Conservation (phyloP, 2,888 invertebrate genomes). For the Vannuccia rotundouncinata region DNA sequence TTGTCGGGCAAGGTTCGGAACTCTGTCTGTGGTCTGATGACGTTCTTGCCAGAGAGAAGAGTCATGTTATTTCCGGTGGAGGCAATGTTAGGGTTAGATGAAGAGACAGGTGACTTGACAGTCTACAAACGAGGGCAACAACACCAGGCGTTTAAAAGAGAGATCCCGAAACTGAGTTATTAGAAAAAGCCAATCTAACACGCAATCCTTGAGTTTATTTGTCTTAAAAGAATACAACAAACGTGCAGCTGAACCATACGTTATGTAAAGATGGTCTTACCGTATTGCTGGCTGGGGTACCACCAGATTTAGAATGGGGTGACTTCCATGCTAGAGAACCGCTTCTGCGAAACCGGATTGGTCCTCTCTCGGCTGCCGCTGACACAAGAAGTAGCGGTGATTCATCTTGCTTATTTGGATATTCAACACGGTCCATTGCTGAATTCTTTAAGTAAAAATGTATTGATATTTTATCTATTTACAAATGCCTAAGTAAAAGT, state of each 20-base stretch:
- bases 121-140: not conserved
- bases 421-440: not conserved
- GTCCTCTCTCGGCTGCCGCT: not conserved
- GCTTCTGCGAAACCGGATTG: not conserved
- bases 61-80: not conserved
- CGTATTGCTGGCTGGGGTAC: too few relatives aligned
- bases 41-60: not conserved
- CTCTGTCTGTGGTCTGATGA: not conserved
- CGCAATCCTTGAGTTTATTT: too few relatives aligned
- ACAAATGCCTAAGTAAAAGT: too few relatives aligned
- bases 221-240: too few relatives aligned
- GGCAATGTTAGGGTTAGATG: not conserved
- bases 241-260: too few relatives aligned
- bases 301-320: too few relatives aligned
- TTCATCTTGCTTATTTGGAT: not conserved
- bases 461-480: too few relatives aligned
- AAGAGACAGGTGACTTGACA: not conserved
- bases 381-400: not conserved
- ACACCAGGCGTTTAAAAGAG: too few relatives aligned
- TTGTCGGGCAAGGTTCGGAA: not conserved
- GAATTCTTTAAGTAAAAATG: not conserved
- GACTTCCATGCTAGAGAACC: not conserved
- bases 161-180: too few relatives aligned
- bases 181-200: too few relatives aligned
- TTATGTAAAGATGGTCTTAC: too few relatives aligned